Evolutionary conservation across 2,113 vertebrate genomes (phyloP), one percentile per base, ranked within the genome.

Genomic region (Neofelis nebulosa): DNA sequence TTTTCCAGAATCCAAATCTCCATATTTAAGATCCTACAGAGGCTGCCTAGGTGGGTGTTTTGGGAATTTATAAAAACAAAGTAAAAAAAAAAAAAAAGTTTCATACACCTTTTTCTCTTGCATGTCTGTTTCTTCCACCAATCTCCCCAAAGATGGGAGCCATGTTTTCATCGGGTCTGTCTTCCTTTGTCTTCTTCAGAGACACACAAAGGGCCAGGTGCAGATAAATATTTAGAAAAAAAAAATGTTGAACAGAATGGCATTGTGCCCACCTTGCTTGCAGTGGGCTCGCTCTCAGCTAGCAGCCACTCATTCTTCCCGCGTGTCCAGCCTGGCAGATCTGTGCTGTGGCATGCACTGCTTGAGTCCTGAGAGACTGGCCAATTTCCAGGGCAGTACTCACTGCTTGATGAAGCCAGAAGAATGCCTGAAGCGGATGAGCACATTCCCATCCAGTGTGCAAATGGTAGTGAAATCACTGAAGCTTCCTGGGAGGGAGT

Each of bases 391-490:
- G 94, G 63, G 66, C 85, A 79, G 97, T 45, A 25, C 93, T 96
- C 94, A 73, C 57, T n/a, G 95, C 95, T 48, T 90, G 85, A 79
- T 45, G 97, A 96, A 97, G 97, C 91, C 92, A 90, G 92, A 96
- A 94, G 78, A 95, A 81, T 82, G 97, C 95, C 96, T 88, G 89
- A 94, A 92, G 89, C 84, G 3, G 80, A 85, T 96, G 96, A 96
- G 88, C 71, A 29, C 91, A 85, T 96, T 93, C 92, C 92, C 95
- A 68, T 78, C 86, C 68, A 36, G 83, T 73, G 89, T 61, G 96
- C 63, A 25, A 82, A 76, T 2, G n/a, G 48, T 27, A 65, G 95
- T 96, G 97, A 96, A 84, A 82, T 96, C 90, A 80, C 31, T 8
- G 55, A 63, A 48, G 87, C 84, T 96, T 96, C 88, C 87, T 21